Evolutionary conservation across 2,888 invertebrate genomes (phyloP).

Genomic region (Bunonema sp.): DNA sequence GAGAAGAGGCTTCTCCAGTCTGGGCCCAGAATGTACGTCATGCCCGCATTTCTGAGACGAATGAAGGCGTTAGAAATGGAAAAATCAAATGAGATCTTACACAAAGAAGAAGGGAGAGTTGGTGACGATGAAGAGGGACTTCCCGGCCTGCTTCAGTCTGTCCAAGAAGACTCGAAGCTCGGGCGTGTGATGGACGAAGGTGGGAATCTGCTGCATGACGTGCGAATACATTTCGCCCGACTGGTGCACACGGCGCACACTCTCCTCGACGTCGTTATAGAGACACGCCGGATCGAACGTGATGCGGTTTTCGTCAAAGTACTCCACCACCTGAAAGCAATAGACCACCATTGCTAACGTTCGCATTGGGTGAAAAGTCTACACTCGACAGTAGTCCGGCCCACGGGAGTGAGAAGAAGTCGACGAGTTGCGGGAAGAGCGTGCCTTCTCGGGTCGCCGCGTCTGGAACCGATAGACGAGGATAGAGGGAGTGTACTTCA

Average conservation of each 20-base stretch:
- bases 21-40: conserved; percentile 70
- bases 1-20: conserved; percentile 83
- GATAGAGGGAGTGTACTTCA: conserved; percentile 55
- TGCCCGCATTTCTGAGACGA: conserved; percentile 65
- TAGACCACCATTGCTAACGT: no score
- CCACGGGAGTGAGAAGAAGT: conserved; percentile 77
- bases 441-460: conserved; percentile 4
- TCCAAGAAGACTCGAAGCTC: conserved; percentile 55
- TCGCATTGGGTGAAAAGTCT: background rate
- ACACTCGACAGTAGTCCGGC: conserved; percentile 5
- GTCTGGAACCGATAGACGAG: conserved; percentile 43
- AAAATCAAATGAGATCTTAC: conserved; percentile 45
- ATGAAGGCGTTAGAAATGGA: conserved; percentile 2
- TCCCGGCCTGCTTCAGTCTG: conserved; percentile 60
- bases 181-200: conserved; percentile 34
- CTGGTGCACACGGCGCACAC: conserved; percentile 16
- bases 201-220: conserved; percentile 13
- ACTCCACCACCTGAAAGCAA: no score
- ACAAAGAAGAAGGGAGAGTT: conserved; percentile 91
- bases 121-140: conserved; percentile 82
- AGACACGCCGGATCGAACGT: conserved; percentile 87
- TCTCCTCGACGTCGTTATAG: conserved; percentile 66
- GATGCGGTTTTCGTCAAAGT: conserved; percentile 71
- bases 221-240: conserved; percentile 24
- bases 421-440: conserved; percentile 73